Evolutionary conservation across 2,797 vertebrate species (phyloP), one percentile per base, ranked within the genome.

Genomic region (Aeoliscus strigatus): DNA sequence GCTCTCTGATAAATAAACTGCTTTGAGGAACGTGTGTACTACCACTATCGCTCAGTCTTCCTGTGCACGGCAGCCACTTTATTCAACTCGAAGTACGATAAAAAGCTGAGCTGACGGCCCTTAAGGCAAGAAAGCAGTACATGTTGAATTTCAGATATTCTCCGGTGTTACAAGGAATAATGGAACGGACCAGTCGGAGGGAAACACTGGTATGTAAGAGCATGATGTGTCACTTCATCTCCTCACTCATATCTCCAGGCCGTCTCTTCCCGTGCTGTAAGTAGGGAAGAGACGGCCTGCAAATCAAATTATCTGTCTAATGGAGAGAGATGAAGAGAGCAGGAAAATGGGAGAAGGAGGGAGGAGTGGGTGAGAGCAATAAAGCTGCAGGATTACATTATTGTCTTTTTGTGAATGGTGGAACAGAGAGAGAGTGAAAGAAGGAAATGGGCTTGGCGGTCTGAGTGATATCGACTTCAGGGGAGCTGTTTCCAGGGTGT

Each of bases 261-360:
- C 42, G 47, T 67, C 62, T 51, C 38, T 44, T 51, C 35, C 24
- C 39, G 30, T 10, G 49, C 49, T 58, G 27, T 65, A 57, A 71
- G 66, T 33, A 33, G 64, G 50, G 62, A 55, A 51, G 60, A 69
- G 70, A 80, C 68, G 66, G 68, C 57, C 67, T 74, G 61, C 53
- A 78, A 82, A 89, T 87, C 70, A 70, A 83, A 88, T 88, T 83
- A 85, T 48, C 39, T 14, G 28, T 71, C 75, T 77, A 79, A 75
- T 81, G 74, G 73, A 73, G 62, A 59, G 43, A 55, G 61, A 77
- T 70, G 63, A 68, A 70, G 61, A 60, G 65, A 33, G 58, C 51
- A 29, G 51, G 40, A 63, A 58, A 49, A 63, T 37, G 60, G 62
- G 56, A 43, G 36, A 5, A 27, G 27, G 60, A 47, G 42, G 57